phyloP scores from a whole-genome alignment of 2,113 vertebrate species.

The Macaca nemestrina region DNA sequence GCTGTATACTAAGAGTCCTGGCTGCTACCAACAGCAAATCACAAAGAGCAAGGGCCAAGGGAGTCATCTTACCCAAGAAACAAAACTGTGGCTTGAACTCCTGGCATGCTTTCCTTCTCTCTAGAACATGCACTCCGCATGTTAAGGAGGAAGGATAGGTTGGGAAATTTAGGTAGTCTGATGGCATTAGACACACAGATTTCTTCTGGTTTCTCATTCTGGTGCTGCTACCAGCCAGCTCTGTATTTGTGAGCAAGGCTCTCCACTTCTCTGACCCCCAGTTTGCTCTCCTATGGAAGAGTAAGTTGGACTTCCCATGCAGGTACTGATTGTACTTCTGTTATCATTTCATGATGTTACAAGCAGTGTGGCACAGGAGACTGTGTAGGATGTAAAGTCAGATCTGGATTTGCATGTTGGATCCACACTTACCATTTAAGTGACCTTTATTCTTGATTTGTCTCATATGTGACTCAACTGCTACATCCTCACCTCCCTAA shows the following conservation, averaged over 20 bases:
- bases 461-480: neutral
- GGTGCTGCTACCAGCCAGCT: neutral
- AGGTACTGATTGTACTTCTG: neutral
- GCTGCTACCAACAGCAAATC: neutral
- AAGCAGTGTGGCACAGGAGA: neutral
- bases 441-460: neutral
- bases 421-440: neutral
- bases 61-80: neutral
- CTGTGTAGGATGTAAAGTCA: rapidly evolving
- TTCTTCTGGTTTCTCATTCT: neutral
- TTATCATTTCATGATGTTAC: neutral
- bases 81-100: neutral
- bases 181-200: neutral
- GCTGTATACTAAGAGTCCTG: neutral
- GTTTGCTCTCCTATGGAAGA: neutral
- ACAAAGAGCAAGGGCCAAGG: neutral
- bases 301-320: neutral
- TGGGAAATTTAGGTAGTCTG: neutral
- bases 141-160: neutral
- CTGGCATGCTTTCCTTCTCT: neutral
- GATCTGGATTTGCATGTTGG: neutral
- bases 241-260: neutral
- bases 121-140: neutral
- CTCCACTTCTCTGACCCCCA: neutral
- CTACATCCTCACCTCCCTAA: neutral